Evolutionary conservation across 2,797 vertebrate species (phyloP), one percentile per base, ranked within the genome.

Genomic region (Allobates femoralis): DNA sequence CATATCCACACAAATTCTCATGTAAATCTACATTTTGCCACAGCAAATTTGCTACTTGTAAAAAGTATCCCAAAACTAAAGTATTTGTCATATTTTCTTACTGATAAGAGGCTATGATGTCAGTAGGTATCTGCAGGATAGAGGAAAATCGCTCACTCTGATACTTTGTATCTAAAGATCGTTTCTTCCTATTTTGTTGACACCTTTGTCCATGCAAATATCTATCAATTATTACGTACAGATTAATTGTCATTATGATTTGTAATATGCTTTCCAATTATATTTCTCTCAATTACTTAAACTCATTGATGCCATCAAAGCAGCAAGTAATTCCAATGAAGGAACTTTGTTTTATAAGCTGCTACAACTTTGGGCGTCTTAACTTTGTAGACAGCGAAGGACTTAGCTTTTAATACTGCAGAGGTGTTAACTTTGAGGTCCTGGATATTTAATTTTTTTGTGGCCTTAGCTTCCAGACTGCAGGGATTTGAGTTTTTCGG

Each of bases 381-480:
- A 73, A 71, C 50, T 83, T 83, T 74, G 10, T 34, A 73, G 21
- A 0, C 32, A 74, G 81, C 23, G 15, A 58, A 58, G 34, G 51
- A 46, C 14, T 34, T 73, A 74, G 56, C 67, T 37, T 74, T 83
- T 83, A 74, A 74, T 83, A 74, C 81, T 83, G 81, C 67, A 73
- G 81, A 83, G 81, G 81, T 83, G 81, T 74, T 83, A 73, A 60
- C 53, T 83, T 71, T 26, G 15, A 83, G 67, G 53, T 74, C 67
- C 81, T 74, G 81, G 66, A 83, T 83, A 60, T 83, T 71, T 67
- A 58, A 58, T 71, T 69, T 80, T 71, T 82, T 82, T 51, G 67
- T 30, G 30, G 53, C 67, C 34, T 83, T 73, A 73, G 53, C 32
- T 37, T 46, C 32, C 81, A 83, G 53, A 60, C 81, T 73, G 81